Percentiles rank a stretch among this genome's conserved stretches.
Evolutionary conservation across 1,140 invertebrate genomes (phyloP).

Genomic region (Hyposmocoma kahamanoa): DNA sequence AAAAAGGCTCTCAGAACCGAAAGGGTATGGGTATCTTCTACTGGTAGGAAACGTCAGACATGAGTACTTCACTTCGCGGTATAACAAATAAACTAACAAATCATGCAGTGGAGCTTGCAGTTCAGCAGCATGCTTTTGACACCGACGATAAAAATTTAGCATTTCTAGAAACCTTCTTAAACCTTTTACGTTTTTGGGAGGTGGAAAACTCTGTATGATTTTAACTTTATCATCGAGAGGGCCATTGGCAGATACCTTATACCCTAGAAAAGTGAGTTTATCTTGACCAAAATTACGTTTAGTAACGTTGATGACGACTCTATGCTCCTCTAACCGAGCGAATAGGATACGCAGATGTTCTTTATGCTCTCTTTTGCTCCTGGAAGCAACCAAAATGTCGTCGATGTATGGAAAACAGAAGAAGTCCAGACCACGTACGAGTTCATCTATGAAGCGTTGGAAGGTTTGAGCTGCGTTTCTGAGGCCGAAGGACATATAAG

Average conservation of each 20-base stretch:
- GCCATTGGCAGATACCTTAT: not conserved
- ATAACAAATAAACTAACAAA: too few relatives aligned
- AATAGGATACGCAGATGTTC: slow-evolving; percentile 11
- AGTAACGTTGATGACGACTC: not conserved
- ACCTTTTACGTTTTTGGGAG: slow-evolving; percentile 2
- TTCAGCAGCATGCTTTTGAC: slow-evolving; percentile 5
- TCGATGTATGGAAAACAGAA: slow-evolving; percentile 13
- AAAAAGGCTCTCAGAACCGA: too few relatives aligned
- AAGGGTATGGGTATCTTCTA: too few relatives aligned
- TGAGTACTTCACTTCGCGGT: too few relatives aligned
- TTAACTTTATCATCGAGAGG: slow-evolving; percentile 4
- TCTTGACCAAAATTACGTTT: slow-evolving; percentile 8
- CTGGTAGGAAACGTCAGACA: too few relatives aligned
- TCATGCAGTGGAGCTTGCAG: slow-evolving; percentile 7
- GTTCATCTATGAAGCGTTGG: slow-evolving; percentile 35
- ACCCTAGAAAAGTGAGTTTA: slow-evolving; percentile 4
- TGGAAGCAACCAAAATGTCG: slow-evolving; percentile 10
- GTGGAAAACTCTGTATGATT: not conserved
- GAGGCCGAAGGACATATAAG: not conserved
- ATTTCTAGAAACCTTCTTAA: slow-evolving; percentile 5
- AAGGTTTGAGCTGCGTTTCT: slow-evolving; percentile 37
- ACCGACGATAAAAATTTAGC: slow-evolving; percentile 9
- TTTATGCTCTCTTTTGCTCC: slow-evolving; percentile 1
- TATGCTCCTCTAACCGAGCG: not conserved
- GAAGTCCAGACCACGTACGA: slow-evolving; percentile 42